Conservation (phyloP, 1,140 invertebrate genomes). For the Drosophila pallidifrons region DNA sequence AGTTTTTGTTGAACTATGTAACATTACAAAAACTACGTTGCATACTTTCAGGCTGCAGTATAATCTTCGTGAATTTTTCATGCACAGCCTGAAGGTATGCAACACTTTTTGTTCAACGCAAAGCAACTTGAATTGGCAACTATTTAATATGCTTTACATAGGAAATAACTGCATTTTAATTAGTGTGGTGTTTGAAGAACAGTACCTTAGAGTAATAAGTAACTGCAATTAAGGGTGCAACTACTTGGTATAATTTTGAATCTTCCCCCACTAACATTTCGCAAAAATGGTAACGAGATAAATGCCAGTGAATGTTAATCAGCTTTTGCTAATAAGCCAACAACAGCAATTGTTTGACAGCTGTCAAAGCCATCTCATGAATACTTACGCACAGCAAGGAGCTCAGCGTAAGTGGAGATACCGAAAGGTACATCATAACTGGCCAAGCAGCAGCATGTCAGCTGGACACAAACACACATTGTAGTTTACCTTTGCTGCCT, state of each 20-base stretch:
- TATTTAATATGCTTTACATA: no score
- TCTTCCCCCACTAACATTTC: not conserved
- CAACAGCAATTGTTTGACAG: conserved; percentile 35
- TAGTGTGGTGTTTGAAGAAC: no score
- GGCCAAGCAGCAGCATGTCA: conserved; percentile 34
- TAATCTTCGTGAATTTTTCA: not conserved
- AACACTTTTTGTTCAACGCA: not conserved
- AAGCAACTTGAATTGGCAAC: no score
- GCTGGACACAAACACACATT: conserved; percentile 42
- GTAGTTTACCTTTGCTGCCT: conserved; percentile 7
- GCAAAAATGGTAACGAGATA: not conserved
- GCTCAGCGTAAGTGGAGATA: conserved; percentile 2
- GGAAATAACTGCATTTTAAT: no score
- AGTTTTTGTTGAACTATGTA: not conserved
- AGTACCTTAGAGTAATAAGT: no score
- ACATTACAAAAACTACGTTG: not conserved
- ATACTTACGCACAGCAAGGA: conserved; percentile 16
- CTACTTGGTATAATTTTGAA: not conserved
- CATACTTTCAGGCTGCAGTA: conserved; percentile 3
- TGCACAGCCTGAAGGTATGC: conserved; percentile 9
- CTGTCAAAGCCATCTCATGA: conserved; percentile 33
- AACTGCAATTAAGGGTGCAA: no score
- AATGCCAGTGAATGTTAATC: conserved; percentile 17
- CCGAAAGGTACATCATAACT: conserved; percentile 33
- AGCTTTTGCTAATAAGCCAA: conserved; percentile 39